A percentile compares a stretch with the other conserved stretches of the same genome.
phyloP scores from a whole-genome alignment of 2,888 invertebrate species.

The Syrista parreyssii region DNA sequence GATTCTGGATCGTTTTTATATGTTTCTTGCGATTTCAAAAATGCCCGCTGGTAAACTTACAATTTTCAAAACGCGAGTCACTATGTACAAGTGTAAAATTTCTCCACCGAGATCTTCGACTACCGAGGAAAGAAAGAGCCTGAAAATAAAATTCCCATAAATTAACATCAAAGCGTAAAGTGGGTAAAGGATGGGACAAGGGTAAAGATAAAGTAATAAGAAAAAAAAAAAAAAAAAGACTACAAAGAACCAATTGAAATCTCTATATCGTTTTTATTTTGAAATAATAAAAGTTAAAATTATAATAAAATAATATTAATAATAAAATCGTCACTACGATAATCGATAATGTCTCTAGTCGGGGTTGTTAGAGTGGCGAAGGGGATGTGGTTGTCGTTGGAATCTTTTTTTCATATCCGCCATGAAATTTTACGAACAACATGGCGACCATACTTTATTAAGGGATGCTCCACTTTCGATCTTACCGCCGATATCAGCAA shows the following conservation, averaged over 20 bases:
- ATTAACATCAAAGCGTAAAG: neutral
- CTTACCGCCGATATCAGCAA: neutral
- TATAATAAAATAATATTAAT: slow-evolving; percentile 59
- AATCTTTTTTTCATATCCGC: neutral
- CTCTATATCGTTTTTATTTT: slow-evolving; percentile 61
- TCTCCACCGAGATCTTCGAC: neutral
- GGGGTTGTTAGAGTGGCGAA: neutral
- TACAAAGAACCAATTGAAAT: slow-evolving; percentile 49
- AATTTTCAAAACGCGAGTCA: slow-evolving; percentile 6
- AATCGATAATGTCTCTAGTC: slow-evolving; percentile 41
- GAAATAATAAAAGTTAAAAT: slow-evolving; percentile 62
- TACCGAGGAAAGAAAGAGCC: neutral
- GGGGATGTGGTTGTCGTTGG: neutral
- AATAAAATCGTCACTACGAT: slow-evolving; percentile 45
- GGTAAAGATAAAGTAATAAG: neutral
- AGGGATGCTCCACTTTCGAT: neutral
- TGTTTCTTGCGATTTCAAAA: neutral
- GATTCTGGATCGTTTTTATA: neutral
- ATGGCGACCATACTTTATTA: neutral
- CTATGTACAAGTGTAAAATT: neutral
- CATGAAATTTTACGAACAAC: neutral
- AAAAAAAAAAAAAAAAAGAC: slow-evolving; percentile 31
- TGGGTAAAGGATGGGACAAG: neutral
- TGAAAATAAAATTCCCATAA: neutral
- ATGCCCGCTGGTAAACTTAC: slow-evolving; percentile 11